phyloP scores from a whole-genome alignment of 1,140 invertebrate genomes.

The Spodoptera frugiperda region DNA sequence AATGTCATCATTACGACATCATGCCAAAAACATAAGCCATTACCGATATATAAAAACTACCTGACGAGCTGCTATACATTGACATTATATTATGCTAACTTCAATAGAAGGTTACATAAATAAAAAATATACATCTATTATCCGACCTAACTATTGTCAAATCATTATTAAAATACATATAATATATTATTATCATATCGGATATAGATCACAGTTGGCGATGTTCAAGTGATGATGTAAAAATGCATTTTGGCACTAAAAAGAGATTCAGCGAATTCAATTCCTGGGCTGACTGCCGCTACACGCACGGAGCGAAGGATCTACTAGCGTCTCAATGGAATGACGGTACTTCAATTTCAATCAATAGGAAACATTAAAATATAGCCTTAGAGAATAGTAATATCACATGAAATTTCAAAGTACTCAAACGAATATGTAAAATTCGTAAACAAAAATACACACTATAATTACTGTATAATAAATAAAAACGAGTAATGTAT shows the following conservation, averaged over 20 bases:
- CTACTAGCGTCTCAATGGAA: constrained; percentile 62
- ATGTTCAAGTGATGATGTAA: constrained; percentile 63
- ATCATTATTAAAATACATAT: constrained; percentile 64
- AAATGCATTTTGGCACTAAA: constrained; percentile 81
- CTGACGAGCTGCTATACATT: constrained; percentile 67
- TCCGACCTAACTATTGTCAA: constrained; percentile 70
- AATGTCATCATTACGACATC: constrained; percentile 81
- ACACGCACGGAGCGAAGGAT: constrained; percentile 26
- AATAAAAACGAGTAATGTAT: constrained; percentile 82
- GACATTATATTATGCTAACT: constrained; percentile 75
- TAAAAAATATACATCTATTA: constrained; percentile 79
- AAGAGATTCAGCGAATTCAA: constrained; percentile 70
- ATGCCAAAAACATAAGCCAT: constrained; percentile 82
- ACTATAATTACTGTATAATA: constrained; percentile 80
- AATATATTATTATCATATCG: constrained; percentile 56
- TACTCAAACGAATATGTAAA: constrained; percentile 80
- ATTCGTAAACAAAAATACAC: constrained; percentile 81
- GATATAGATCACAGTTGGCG: constrained; percentile 75
- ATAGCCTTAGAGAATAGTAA: constrained; percentile 79
- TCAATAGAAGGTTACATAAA: constrained; percentile 82
- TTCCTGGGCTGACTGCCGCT: constrained; percentile 38
- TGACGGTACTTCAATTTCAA: constrained; percentile 66
- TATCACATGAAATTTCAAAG: constrained; percentile 84
- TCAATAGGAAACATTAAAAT: constrained; percentile 66
- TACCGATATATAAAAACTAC: constrained; percentile 66